Base-by-base conservation (phyloP, 2,888 invertebrate genomes). In the Eledone cirrhosa region DNA sequence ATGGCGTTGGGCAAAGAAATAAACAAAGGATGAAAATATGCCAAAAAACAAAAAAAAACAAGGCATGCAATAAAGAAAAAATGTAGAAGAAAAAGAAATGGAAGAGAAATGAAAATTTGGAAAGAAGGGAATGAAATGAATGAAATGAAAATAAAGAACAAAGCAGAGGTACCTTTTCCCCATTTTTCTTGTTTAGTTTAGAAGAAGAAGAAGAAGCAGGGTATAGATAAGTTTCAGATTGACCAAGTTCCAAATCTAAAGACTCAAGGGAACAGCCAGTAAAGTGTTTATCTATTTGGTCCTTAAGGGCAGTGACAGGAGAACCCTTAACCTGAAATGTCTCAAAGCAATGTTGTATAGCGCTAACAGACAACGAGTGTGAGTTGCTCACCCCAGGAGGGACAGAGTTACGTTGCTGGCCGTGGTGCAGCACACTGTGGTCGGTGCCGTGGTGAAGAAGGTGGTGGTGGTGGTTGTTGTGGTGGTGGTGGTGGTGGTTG, bases 301-400 rank as follows among this genome's bases (percentile, higher is more conserved):
- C 89, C 79, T 89, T 90, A 47, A 90, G 81, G 14, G 89, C 87
- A n/a, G 87, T 88, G 76, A 90, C 90, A 3, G 90, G 90, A 3
- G 90, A 90, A 19, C 89, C 89, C 78, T 86, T 83, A 75, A 81
- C 82, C 22, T 84, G 82, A 27, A n/a, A 27, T 24, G 77, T 79
- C 48, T 76, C 76, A 48, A 87, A 63, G 27, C 85, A 86, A 48
- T 86, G 85, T 65, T 83, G 82, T 78, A 87, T 87, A 63, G 86
- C 86, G 72, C 84, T 84, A 53, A 85, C 87, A 72, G 86, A 85
- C 16, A 76, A 27, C 24, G 76, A 85, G 82, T 72, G 77, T 29
- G 77, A 47, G 72, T 24, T 48, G 53, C 24, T 75, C 63, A 31
- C 67, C 47, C 33, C 48, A 41, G 41, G 33, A 41, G 53, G 79